Percentiles rank a stretch among this genome's conserved stretches.
Conservation (phyloP, 2,113 vertebrate genomes). For the Apteryx mantelli region DNA sequence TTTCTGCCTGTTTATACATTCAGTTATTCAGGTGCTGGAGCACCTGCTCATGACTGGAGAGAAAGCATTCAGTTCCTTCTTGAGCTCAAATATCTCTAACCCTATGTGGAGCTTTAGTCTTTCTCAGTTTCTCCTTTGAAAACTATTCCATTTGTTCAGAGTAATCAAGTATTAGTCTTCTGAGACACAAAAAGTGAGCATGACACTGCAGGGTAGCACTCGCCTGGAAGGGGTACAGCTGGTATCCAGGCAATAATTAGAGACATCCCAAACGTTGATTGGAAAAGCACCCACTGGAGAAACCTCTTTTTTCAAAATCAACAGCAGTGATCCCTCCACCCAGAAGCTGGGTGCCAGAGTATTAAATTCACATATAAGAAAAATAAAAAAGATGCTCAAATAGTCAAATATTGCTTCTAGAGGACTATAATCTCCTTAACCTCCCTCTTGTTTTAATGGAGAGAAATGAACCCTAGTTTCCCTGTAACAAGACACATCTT, state of each 20-base stretch:
- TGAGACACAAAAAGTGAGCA: not conserved
- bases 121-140: not conserved
- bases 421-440: not conserved
- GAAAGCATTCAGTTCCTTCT: not conserved
- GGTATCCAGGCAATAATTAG: rapidly evolving
- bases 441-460: not conserved
- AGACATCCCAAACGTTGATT: not conserved
- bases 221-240: not conserved
- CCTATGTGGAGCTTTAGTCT: not conserved
- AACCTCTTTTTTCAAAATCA: not conserved
- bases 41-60: not conserved
- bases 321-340: not conserved
- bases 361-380: not conserved
- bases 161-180: not conserved
- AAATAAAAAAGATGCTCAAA: not conserved
- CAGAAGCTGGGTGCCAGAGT: not conserved
- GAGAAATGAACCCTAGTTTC: not conserved
- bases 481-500: rapidly evolving
- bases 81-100: not conserved
- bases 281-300: not conserved
- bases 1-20: not conserved
- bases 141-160: not conserved
- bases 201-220: not conserved
- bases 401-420: not conserved
- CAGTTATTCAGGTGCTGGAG: not conserved